Evolutionary conservation across 2,888 invertebrate species (phyloP).

Genomic region (Lapara coniferarum): DNA sequence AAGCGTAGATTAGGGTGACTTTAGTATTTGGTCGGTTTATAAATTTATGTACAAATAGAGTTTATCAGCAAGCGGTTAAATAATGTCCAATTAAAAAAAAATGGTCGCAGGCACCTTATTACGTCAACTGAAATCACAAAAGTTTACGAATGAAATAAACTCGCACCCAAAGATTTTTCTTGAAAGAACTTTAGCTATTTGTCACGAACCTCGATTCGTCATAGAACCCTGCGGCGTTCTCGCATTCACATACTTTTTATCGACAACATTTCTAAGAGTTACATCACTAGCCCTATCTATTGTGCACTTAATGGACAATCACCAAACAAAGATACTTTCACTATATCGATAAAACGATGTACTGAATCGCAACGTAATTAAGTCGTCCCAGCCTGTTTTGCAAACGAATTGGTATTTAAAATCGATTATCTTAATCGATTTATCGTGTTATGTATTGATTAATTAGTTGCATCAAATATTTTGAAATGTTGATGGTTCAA

Average conservation of each 20-base stretch:
- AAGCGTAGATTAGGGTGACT: too few relatives aligned
- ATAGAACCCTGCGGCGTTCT: background rate
- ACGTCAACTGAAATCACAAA: background rate
- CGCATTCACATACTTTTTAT: constrained; percentile 13
- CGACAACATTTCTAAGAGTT: constrained; percentile 16
- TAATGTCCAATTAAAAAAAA: too few relatives aligned
- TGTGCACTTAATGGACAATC: constrained; percentile 31
- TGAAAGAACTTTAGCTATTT: background rate
- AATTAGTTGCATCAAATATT: background rate
- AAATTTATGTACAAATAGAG: too few relatives aligned
- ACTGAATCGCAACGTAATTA: constrained; percentile 24
- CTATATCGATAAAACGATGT: constrained; percentile 21
- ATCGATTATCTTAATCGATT: constrained; percentile 17
- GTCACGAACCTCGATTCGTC: background rate
- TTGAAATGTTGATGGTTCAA: background rate
- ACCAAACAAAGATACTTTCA: constrained; percentile 28
- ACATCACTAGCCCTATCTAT: constrained; percentile 27
- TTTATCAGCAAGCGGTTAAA: too few relatives aligned
- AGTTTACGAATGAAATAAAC: background rate
- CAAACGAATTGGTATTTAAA: constrained; percentile 3
- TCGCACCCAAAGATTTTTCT: background rate
- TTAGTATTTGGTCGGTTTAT: too few relatives aligned
- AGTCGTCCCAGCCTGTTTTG: constrained; percentile 7
- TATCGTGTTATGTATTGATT: background rate
- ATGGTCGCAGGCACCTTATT: too few relatives aligned